Base-by-base conservation (phyloP, 2,113 vertebrate species). In the Festucalex cinctus region DNA sequence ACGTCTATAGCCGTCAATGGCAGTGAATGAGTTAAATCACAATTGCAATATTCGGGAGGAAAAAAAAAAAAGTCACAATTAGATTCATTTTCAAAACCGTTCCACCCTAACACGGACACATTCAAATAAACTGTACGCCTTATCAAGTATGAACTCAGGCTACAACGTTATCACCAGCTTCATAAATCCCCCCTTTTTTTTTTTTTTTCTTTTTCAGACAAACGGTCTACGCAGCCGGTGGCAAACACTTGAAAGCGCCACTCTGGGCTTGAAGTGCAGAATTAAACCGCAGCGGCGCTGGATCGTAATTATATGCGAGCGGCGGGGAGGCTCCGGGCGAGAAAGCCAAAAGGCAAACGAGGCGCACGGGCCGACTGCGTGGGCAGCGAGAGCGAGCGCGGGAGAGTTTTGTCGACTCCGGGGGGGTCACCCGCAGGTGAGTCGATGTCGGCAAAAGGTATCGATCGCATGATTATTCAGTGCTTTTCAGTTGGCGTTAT, bases 221-320 rank as follows among this genome's bases (percentile, higher is more conserved):
- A 68, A 28, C 68, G 60, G 51, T 73, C 68, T 68, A 64, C 37
- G 66, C 63, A 68, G 80, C 62, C 32, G 67, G 62, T 37, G 56
- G 60, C 48, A 62, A 76, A 65, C 35, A 22, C 69, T 75, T 69
- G 51, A 65, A 74, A 68, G 70, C 46, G 66, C 44, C 44, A 44
- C 61, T 63, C 39, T 62, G 67, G 65, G 73, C 26, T 70, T 28
- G 66, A 41, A 46, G 67, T 44, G 63, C 64, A 49, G 44, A 66
- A 79, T 76, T 78, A 83, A 79, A 71, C 69, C 69, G 73, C 41
- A 65, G 73, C 74, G 59, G 67, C 28, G 39, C 44, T 58, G 60
- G 63, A 57, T 78, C 74, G 69, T 78, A 83, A 78, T 81, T 80
- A 77, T 70, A 59, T 28, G 65, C 68, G 65, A 61, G 67, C 62